phyloP scores from a whole-genome alignment of 2,888 invertebrate species.

The Apoda limacodes region DNA sequence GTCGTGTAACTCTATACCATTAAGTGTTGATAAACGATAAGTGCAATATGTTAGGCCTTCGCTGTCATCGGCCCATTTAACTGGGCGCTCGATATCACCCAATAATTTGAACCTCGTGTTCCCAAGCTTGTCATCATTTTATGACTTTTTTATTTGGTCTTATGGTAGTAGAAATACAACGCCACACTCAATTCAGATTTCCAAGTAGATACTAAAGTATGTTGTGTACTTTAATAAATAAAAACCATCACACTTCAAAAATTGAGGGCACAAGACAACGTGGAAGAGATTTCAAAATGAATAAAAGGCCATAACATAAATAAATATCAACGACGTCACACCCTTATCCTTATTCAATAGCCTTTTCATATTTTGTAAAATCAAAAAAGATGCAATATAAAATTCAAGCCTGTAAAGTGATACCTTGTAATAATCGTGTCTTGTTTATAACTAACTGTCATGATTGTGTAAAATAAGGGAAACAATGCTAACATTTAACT shows the following conservation, averaged over 20 bases:
- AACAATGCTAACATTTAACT: no score
- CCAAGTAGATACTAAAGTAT: constrained; percentile 41
- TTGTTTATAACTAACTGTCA: no score
- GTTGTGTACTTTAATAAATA: constrained; percentile 37
- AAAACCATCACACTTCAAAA: constrained; percentile 28
- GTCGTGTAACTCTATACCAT: constrained; percentile 56
- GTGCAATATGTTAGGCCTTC: constrained; percentile 49
- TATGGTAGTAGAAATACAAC: constrained; percentile 57
- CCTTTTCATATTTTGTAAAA: no score
- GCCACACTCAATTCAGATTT: constrained; percentile 55
- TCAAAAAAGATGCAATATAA: no score
- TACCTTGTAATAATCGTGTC: no score
- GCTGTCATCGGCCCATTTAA: constrained; percentile 53
- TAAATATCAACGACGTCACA: no score
- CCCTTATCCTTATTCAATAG: no score
- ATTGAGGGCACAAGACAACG: constrained; percentile 21
- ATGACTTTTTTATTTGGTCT: constrained; percentile 64
- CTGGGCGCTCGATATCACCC: constrained; percentile 46
- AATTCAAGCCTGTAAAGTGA: no score
- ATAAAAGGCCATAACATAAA: constrained; percentile 14
- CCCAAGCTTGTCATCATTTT: constrained; percentile 63
- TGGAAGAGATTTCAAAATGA: constrained; percentile 17
- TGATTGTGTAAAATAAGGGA: no score
- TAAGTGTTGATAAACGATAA: constrained; percentile 57
- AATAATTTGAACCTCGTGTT: constrained; percentile 51